These are phyloP conservation scores for Strigamia maritima DNA, from an alignment of 2,888 invertebrate genomes.

Conservation along the genomic window DNA sequence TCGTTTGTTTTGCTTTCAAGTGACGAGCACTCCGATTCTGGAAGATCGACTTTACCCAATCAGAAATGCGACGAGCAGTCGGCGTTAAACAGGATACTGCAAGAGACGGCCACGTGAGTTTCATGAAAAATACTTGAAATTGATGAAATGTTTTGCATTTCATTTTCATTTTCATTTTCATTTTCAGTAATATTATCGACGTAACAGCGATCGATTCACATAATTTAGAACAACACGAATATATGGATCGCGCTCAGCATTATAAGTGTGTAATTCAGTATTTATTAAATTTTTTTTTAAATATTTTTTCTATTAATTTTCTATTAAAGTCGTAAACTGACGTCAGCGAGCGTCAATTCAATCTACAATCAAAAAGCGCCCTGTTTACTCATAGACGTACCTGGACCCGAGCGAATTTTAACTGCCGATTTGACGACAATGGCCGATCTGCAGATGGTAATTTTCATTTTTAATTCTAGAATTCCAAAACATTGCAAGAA, in stretches of 20 bases:
- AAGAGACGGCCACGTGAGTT: constrained; percentile 81
- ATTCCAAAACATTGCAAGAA: no score
- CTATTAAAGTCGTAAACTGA: constrained; percentile 14
- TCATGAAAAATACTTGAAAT: neutral
- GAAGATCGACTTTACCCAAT: neutral
- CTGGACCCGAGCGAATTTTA: constrained; percentile 68
- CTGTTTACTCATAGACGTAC: constrained; percentile 60
- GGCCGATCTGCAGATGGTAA: constrained; percentile 43
- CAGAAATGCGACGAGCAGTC: constrained; percentile 87
- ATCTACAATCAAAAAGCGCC: constrained; percentile 38
- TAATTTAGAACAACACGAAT: constrained; percentile 82
- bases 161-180: no score
- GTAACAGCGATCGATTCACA: constrained; percentile 87
- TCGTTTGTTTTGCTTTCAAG: no score
- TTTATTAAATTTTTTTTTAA: neutral
- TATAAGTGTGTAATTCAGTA: constrained; percentile 55
- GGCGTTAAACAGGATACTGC: constrained; percentile 80
- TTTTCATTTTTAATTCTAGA: no score
- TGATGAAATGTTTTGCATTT: neutral
- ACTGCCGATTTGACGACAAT: constrained; percentile 56
- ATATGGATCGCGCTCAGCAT: constrained; percentile 72
- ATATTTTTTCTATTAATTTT: neutral
- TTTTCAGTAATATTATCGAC: constrained; percentile 83
- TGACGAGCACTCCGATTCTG: neutral
- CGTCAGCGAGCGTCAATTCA: neutral